Percentiles rank a stretch among this genome's conserved stretches.
These are phyloP conservation scores for Cynopterus sphinx DNA, from an alignment of 2,797 vertebrate species.

Conservation along the genomic window DNA sequence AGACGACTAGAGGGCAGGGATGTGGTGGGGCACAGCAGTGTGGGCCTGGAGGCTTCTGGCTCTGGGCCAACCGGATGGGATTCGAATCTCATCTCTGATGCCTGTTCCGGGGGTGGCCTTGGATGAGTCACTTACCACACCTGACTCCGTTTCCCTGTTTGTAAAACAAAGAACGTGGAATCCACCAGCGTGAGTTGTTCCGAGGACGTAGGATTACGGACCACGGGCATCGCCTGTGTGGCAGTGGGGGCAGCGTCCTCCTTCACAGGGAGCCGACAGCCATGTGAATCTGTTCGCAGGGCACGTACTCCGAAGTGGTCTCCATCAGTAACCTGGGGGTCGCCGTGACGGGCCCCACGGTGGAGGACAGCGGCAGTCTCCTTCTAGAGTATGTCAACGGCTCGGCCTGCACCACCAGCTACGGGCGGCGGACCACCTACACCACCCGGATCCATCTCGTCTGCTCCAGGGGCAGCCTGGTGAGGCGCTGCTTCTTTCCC, in stretches of 20 bases:
- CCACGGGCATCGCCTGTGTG: rapidly evolving
- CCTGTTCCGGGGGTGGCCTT: not conserved
- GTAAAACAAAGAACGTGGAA: not conserved
- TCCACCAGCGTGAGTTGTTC: not conserved
- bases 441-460: slow-evolving; percentile 92
- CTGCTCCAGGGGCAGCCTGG: slow-evolving; percentile 89
- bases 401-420: slow-evolving; percentile 86
- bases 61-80: not conserved
- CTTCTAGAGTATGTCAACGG: slow-evolving; percentile 93
- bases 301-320: slow-evolving; percentile 84
- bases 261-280: not conserved
- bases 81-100: not conserved
- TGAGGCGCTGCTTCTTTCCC: slow-evolving; percentile 46
- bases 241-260: rapidly evolving
- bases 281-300: slow-evolving; percentile 80
- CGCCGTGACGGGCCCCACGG: slow-evolving; percentile 88
- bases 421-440: slow-evolving; percentile 84
- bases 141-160: too few relatives aligned
- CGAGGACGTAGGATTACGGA: not conserved
- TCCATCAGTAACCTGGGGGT: slow-evolving; percentile 93
- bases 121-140: too few relatives aligned
- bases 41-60: not conserved
- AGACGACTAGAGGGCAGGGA: not conserved
- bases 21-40: rapidly evolving
- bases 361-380: slow-evolving; percentile 88